Evolutionary conservation across 1,140 invertebrate genomes (phyloP).

Genomic region (Pararge aegeria): DNA sequence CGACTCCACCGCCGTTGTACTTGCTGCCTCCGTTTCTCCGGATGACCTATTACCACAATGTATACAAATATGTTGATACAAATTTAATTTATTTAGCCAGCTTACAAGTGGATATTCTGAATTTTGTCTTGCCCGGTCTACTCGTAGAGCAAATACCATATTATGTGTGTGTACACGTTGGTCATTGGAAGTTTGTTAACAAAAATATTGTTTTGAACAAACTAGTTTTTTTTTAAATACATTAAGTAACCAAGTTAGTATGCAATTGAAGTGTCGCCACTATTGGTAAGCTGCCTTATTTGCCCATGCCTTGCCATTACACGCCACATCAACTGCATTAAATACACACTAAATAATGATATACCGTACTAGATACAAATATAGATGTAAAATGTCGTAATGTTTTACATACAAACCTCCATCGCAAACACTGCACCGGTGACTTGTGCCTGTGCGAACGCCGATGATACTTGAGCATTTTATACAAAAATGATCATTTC

Average conservation of each 20-base stretch:
- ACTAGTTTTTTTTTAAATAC: not conserved
- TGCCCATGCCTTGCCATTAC: not conserved
- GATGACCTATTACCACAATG: constrained; percentile 75
- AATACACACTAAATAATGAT: not conserved
- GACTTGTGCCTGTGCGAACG: constrained; percentile 74
- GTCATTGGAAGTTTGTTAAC: not conserved
- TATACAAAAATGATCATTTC: constrained; percentile 75
- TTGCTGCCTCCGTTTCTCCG: constrained; percentile 84
- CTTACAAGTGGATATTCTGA: too few species aligned
- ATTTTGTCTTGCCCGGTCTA: too few species aligned
- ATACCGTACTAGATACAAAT: constrained; percentile 2
- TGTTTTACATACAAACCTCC: constrained; percentile 61
- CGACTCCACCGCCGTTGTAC: constrained; percentile 91
- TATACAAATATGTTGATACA: too few species aligned
- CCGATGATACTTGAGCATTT: constrained; percentile 79
- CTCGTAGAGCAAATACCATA: too few species aligned
- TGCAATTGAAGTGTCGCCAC: not conserved
- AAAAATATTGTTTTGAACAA: not conserved
- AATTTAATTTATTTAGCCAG: too few species aligned
- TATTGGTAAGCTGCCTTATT: not conserved
- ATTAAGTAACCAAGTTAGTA: not conserved
- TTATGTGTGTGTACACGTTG: too few species aligned
- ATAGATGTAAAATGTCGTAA: constrained; percentile 9
- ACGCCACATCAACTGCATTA: not conserved
- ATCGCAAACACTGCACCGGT: constrained; percentile 73